Base-by-base conservation (phyloP, 2,797 vertebrate genomes). In the Melanotaenia boesemani region DNA sequence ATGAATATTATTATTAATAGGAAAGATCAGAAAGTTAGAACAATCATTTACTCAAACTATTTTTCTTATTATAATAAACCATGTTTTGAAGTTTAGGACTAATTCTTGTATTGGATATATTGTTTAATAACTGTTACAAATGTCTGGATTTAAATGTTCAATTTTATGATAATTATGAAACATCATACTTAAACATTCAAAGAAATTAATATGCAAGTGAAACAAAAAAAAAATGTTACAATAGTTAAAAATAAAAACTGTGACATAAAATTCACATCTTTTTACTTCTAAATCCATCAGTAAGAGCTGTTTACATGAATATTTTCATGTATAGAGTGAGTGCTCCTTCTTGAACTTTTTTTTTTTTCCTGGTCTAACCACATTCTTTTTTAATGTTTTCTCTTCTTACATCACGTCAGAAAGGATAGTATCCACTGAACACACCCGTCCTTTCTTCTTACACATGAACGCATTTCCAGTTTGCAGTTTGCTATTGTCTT, bases 351-450 rank as follows among this genome's bases (percentile, higher is more conserved):
- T 50, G 7, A 65, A 66, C 20, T 18, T 3, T 71, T 39, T 64
- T 46, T 54, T 41, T 30, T 86, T n/a, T n/a, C n/a, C 92, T 55
- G 70, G 90, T 92, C 64, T 63, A 77, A 86, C 91, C 74, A 56
- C 89, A 90, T 93, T 62, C 39, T 76, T 83, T 16, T 67, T 41
- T 32, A 4, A 16, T 41, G 59, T 16, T 73, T 54, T 63, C 39
- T 74, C 58, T 56, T 72, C 65, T 62, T 63, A 34, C 22, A 18
- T 18, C 3, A 57, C 54, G 44, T 7, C 2, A 68, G 37, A 79
- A 20, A 4, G 28, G 37, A 30, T 58, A 44, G 65, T 26, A n/a
- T 69, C 80, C 69, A 65, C 48, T 67, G 44, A 77, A 81, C 74
- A 63, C 52, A 58, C 67, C 63, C 37, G 37, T 78, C 34, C 36